Base-by-base conservation (phyloP, 2,888 invertebrate genomes). In the Volucella bombylans region DNA sequence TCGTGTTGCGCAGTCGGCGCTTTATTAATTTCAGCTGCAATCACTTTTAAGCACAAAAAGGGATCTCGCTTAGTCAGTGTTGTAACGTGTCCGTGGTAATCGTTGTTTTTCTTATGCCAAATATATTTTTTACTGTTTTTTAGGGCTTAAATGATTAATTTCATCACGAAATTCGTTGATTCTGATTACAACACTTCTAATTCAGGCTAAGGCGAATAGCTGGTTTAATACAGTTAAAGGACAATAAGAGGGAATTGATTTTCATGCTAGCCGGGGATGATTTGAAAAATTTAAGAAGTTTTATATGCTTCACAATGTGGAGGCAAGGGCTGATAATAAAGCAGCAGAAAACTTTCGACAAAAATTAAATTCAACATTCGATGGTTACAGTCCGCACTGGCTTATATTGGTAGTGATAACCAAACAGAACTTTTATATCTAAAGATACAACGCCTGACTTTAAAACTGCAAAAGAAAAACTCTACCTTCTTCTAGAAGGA, bases 261-360 rank as follows among this genome's bases (percentile, higher is more conserved):
- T 54, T 31, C 23, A 54, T 11, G 54, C 54, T 54, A 31, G 31
- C 8, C 54, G 54, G 31, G 31, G 31, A 31, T 54, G 54, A n/a
- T 31, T 54, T 31, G 31, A 54, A 12, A 54, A 54, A 31, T 54
- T 54, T 54, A 31, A 54, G 23, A 54, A 54, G 23, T 1, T 2
- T n/a, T 31, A 54, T 12, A 23, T 31, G 23, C 31, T 54, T 31
- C 54, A 54, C 31, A 54, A 31, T 54, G 4, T 8, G 38, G 54
- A 31, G 54, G 11, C n/a, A n/a, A n/a, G n/a, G 38, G 23, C 54
- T 12, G 54, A 23, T 18, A 18, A 18, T 18, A 2, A 18, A 18
- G 31, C 1, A 54, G 15, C 50, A 23, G 18, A 23, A 23, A 23
- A 23, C 18, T 23, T 23, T 23, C 18, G 3, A 23, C 3, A 23